Conservation (phyloP, 1,140 invertebrate species). For the Drosophila funebris region DNA sequence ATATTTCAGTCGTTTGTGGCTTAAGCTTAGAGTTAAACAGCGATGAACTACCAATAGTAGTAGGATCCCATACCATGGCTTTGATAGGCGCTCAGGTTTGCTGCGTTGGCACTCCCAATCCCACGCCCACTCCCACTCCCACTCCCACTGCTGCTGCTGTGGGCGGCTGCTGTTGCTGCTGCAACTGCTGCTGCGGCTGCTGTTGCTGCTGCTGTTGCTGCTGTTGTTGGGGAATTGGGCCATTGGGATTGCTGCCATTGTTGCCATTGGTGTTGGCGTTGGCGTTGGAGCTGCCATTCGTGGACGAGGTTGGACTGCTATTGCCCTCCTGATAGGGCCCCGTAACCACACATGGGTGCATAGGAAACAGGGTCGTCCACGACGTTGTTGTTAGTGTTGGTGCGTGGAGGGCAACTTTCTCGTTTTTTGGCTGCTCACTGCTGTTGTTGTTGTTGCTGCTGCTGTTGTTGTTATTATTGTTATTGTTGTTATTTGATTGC, state of each 20-base stretch:
- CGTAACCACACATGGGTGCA: constrained; percentile 92
- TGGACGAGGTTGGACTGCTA: constrained; percentile 83
- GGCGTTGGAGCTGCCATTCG: constrained; percentile 56
- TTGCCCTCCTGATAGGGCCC: constrained; percentile 90
- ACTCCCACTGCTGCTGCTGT: background rate
- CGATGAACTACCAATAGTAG: constrained; percentile 24
- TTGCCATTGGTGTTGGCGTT: constrained; percentile 36
- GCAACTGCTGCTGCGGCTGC: constrained; percentile 31
- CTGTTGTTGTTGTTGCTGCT: constrained; percentile 34
- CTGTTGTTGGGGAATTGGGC: constrained; percentile 35
- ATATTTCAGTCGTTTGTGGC: constrained; percentile 56
- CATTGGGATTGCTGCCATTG: constrained; percentile 11
- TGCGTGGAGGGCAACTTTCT: constrained; percentile 88
- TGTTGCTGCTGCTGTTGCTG: constrained; percentile 41
- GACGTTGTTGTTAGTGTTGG: constrained; percentile 91
- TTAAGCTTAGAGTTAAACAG: constrained; percentile 28
- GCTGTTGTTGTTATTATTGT: constrained; percentile 25
- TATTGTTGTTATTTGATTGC: constrained; percentile 47
- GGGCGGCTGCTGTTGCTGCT: constrained; percentile 16
- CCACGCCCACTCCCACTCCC: background rate
- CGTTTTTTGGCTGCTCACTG: constrained; percentile 83
- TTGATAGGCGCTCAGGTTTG: constrained; percentile 24
- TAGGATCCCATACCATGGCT: constrained; percentile 6
- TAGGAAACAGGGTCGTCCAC: constrained; percentile 93
- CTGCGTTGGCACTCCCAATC: constrained; percentile 9